These are phyloP conservation scores for Pygocentrus nattereri DNA, from an alignment of 2,797 vertebrate genomes.

Conservation along the genomic window DNA sequence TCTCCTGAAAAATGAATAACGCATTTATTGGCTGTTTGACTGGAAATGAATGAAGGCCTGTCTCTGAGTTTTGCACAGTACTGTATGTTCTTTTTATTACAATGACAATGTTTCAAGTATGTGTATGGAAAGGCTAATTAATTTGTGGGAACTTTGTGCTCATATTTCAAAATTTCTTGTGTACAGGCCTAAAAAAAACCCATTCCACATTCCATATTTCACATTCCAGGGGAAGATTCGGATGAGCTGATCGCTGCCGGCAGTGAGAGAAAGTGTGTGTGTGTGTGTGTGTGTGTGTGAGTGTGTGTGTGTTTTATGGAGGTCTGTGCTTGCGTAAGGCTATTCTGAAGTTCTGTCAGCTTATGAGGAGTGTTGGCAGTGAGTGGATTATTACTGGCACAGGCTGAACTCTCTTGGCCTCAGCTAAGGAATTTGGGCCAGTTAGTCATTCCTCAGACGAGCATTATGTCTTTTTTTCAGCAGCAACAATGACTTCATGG, in stretches of 20 bases:
- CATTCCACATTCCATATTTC: conserved; percentile 15
- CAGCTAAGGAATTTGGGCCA: conserved; percentile 64
- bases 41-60: too few relatives aligned
- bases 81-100: too few relatives aligned
- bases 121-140: too few relatives aligned
- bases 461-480: conserved; percentile 58
- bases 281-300: conserved; percentile 39
- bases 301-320: conserved; percentile 52
- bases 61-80: too few relatives aligned
- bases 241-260: conserved; percentile 15
- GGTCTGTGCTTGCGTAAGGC: background rate
- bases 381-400: conserved; percentile 68
- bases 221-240: conserved; percentile 10
- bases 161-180: background rate
- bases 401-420: conserved; percentile 68
- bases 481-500: conserved; percentile 58
- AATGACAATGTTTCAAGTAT: too few relatives aligned
- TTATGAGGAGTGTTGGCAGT: conserved; percentile 71
- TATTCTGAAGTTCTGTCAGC: conserved; percentile 57
- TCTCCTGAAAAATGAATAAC: too few relatives aligned
- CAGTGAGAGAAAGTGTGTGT: background rate
- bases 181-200: background rate
- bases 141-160: background rate
- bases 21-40: too few relatives aligned
- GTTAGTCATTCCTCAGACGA: conserved; percentile 56